These are phyloP conservation scores for Geophilus truncorum DNA, from an alignment of 2,888 invertebrate genomes.

Conservation along the genomic window DNA sequence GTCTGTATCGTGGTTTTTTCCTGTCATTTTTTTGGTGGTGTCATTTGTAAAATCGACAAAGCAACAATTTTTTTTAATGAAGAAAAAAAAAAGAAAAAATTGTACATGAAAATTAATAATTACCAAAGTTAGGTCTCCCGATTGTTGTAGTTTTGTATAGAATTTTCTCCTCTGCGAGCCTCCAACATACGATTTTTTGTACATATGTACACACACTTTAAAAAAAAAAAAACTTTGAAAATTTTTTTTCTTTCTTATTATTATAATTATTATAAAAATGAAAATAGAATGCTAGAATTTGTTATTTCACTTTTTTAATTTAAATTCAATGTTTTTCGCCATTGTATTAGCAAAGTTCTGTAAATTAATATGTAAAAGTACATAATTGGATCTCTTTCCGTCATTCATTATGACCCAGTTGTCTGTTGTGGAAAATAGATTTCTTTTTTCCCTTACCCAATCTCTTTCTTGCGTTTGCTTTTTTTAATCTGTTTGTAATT, in stretches of 20 bases:
- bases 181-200: background rate
- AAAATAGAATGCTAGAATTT: background rate
- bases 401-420: background rate
- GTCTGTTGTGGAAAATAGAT: background rate
- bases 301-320: background rate
- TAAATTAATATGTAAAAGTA: background rate
- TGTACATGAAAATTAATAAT: background rate
- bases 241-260: background rate
- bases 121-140: background rate
- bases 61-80: background rate
- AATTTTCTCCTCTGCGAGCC: background rate
- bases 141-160: background rate
- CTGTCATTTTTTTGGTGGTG: background rate
- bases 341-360: background rate
- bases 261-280: background rate
- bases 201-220: background rate
- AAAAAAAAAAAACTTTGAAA: background rate
- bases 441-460: background rate
- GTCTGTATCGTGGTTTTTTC: background rate
- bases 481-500: background rate
- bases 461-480: background rate
- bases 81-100: background rate
- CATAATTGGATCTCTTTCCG: background rate
- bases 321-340: background rate
- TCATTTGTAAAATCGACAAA: background rate